phyloP scores from a whole-genome alignment of 2,797 vertebrate genomes.

The Sciurus carolinensis region DNA sequence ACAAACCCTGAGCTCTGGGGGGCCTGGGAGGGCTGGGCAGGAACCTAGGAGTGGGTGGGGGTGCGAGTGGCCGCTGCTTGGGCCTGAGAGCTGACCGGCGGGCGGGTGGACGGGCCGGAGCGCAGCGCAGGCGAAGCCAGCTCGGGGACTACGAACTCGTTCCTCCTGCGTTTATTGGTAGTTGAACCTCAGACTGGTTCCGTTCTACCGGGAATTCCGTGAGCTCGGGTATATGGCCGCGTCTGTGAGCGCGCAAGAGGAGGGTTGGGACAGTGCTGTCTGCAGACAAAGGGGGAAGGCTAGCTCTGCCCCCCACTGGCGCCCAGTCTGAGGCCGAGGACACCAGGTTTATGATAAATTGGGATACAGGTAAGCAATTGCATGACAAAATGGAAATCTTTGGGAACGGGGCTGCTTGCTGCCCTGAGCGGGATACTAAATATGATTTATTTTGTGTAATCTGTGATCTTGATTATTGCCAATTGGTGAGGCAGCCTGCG shows the following conservation, averaged over 20 bases:
- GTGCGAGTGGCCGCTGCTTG: constrained; percentile 74
- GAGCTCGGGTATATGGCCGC: constrained; percentile 97
- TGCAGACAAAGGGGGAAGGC: constrained; percentile 99
- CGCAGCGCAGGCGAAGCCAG: constrained; percentile 75
- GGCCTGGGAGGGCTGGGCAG: constrained; percentile 81
- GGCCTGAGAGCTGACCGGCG: constrained; percentile 76
- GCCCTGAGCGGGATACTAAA: constrained; percentile 90
- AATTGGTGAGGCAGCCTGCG: constrained; percentile 85
- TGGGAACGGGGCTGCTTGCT: constrained; percentile 93
- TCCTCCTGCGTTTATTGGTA: constrained; percentile 98
- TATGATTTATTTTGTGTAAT: constrained; percentile 94
- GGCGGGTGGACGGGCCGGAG: constrained; percentile 74
- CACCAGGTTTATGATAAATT: constrained; percentile 97
- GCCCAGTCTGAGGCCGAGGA: constrained; percentile 94
- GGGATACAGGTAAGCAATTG: constrained; percentile 99
- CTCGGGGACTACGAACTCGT: constrained; percentile 88
- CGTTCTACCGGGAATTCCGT: constrained; percentile 99
- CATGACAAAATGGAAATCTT: constrained; percentile 96
- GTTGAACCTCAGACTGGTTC: constrained; percentile 96
- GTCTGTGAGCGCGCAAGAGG: constrained; percentile 98
- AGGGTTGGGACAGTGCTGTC: constrained; percentile 98
- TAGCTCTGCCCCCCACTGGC: constrained; percentile 94
- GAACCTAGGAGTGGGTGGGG: constrained; percentile 84
- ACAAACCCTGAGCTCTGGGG: constrained; percentile 86
- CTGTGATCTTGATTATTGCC: constrained; percentile 92